Evolutionary conservation across 2,888 invertebrate species (phyloP).

Genomic region (Matsumyia berberina): DNA sequence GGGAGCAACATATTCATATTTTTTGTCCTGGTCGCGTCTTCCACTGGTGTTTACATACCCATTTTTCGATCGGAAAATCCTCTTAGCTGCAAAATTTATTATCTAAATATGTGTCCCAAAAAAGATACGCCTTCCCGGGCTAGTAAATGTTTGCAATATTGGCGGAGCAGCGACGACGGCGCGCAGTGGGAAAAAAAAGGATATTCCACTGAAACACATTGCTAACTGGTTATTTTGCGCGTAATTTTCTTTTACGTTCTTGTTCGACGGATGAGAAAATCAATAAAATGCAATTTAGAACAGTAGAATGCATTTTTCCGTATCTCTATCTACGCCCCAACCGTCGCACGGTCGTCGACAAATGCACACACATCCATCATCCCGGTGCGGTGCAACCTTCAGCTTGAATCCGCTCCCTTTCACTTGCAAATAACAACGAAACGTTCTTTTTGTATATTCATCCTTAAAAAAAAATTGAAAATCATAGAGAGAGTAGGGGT

Average conservation of each 20-base stretch:
- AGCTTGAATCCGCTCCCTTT: conserved; percentile 6
- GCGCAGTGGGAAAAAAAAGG: neutral
- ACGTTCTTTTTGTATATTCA: conserved; percentile 36
- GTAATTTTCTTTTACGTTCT: conserved; percentile 53
- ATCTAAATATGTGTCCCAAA: conserved; percentile 51
- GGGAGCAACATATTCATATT: conserved; percentile 23
- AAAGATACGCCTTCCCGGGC: neutral
- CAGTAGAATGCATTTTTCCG: conserved; percentile 57
- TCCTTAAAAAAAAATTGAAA: conserved; percentile 36
- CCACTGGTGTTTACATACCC: conserved; percentile 33
- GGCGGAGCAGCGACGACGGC: neutral
- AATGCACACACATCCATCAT: conserved; percentile 55
- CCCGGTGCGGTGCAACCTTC: conserved; percentile 17
- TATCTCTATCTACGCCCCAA: neutral
- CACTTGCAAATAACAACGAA: conserved; percentile 43
- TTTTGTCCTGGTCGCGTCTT: conserved; percentile 11
- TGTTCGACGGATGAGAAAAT: conserved; percentile 52
- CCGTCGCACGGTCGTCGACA: conserved; percentile 30
- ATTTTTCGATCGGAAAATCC: conserved; percentile 69
- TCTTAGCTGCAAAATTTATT: conserved; percentile 67
- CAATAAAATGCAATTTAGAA: conserved; percentile 76
- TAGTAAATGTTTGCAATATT: conserved; percentile 36
- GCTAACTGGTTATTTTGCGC: conserved; percentile 52
- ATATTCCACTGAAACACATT: conserved; percentile 36
- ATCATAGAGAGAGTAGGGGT: neutral